phyloP scores from a whole-genome alignment of 2,113 vertebrate genomes.

The Eretmochelys imbricata region DNA sequence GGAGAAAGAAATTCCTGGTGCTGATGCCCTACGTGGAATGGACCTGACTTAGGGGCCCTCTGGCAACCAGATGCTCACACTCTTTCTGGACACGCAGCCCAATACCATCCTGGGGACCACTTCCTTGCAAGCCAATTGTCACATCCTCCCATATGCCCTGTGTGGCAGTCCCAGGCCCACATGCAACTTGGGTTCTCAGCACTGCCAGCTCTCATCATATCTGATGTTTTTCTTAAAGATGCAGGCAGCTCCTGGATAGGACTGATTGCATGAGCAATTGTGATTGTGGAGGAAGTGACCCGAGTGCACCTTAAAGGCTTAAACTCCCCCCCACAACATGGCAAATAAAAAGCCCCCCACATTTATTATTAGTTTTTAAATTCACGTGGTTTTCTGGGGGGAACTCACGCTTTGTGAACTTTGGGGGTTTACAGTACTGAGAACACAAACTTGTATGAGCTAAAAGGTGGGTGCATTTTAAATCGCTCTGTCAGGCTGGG shows the following conservation, averaged over 20 bases:
- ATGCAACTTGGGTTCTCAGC: neutral
- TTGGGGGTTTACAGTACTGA: neutral
- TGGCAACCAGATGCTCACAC: neutral
- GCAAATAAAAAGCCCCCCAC: neutral
- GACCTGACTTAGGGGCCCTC: neutral
- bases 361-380: neutral
- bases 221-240: neutral
- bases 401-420: neutral
- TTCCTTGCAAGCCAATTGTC: too few relatives aligned
- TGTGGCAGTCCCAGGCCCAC: neutral
- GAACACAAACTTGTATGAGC: neutral
- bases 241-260: rapidly evolving
- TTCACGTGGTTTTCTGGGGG: neutral
- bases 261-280: neutral
- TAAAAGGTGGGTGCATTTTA: neutral
- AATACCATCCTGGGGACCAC: neutral
- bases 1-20: neutral
- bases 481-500: neutral
- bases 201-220: neutral
- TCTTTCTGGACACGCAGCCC: too few relatives aligned
- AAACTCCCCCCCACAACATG: neutral
- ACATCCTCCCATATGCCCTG: neutral
- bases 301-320: neutral
- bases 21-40: too few relatives aligned
- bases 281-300: neutral